Conservation (phyloP, 2,113 vertebrate genomes). For the Nothocercus julius region DNA sequence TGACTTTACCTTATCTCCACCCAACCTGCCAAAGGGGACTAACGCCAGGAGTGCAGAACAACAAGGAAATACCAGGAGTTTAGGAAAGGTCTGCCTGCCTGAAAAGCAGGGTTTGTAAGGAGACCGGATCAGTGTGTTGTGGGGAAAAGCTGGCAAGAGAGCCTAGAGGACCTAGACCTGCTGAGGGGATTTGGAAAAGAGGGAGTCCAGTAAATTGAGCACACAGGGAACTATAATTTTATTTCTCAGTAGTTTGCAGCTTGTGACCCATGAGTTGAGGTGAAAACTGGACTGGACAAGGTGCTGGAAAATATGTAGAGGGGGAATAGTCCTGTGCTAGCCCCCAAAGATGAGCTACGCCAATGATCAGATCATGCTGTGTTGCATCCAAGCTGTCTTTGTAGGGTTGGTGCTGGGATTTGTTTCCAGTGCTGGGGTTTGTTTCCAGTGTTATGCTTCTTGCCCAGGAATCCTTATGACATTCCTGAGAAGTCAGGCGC, state of each 20-base stretch:
- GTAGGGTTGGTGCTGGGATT: not conserved
- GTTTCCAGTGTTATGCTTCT: not conserved
- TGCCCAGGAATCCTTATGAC: not conserved
- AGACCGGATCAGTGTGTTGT: not conserved
- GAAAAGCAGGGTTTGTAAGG: not conserved
- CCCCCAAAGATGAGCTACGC: fast-evolving
- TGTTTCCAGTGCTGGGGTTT: not conserved
- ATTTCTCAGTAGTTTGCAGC: not conserved
- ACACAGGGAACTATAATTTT: not conserved
- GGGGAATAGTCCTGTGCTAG: not conserved
- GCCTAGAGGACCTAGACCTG: not conserved
- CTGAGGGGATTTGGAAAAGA: not conserved
- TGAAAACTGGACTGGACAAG: fast-evolving
- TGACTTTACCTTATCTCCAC: not conserved
- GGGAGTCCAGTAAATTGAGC: not conserved
- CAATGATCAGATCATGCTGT: fast-evolving
- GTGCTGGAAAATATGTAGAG: fast-evolving
- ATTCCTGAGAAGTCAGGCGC: not conserved
- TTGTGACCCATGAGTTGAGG: not conserved
- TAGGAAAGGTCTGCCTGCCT: not conserved
- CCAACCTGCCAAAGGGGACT: not conserved
- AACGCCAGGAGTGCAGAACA: not conserved
- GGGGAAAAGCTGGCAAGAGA: not conserved
- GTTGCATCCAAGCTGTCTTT: not conserved
- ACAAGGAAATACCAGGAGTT: not conserved